These are phyloP conservation scores for Oryctes rhinoceros DNA, from an alignment of 1,140 invertebrate species.

Conservation along the genomic window DNA sequence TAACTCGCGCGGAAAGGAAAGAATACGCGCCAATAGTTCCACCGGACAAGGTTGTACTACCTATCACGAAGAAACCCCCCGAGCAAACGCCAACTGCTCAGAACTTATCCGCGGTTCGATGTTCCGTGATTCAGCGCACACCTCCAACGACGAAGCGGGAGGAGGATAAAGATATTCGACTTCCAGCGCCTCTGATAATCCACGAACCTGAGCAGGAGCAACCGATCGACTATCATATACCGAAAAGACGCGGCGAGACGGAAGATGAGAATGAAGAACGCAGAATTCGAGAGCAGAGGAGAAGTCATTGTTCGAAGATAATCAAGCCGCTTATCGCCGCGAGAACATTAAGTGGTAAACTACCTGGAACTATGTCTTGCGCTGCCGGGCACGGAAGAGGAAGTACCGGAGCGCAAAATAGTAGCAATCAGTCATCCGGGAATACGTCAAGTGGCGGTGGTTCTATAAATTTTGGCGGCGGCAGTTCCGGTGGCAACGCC, in stretches of 20 bases:
- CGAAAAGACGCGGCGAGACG: constrained; percentile 74
- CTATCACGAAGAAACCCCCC: constrained; percentile 65
- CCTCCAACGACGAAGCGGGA: constrained; percentile 67
- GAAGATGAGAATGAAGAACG: constrained; percentile 71
- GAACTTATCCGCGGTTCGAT: constrained; percentile 65
- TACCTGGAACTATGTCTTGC: constrained; percentile 69
- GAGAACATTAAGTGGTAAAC: constrained; percentile 59
- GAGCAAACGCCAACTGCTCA: constrained; percentile 63
- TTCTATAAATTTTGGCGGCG: constrained; percentile 63
- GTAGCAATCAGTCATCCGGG: constrained; percentile 62
- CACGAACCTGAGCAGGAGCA: constrained; percentile 77
- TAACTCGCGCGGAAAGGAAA: constrained; percentile 80
- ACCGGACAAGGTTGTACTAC: constrained; percentile 63
- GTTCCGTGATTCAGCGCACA: constrained; percentile 84
- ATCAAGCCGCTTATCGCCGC: constrained; percentile 62
- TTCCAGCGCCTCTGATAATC: constrained; percentile 62
- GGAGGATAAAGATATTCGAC: constrained; percentile 62
- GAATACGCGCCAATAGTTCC: constrained; percentile 73
- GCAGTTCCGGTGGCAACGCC: constrained; percentile 63
- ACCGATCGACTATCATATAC: constrained; percentile 87
- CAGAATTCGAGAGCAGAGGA: constrained; percentile 67
- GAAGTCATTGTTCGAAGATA: constrained; percentile 68
- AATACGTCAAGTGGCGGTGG: constrained; percentile 65
- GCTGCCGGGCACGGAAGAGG: constrained; percentile 80
- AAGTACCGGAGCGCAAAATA: constrained; percentile 63